Conservation (phyloP, 2,797 vertebrate species). For the Trichosurus vulpecula region DNA sequence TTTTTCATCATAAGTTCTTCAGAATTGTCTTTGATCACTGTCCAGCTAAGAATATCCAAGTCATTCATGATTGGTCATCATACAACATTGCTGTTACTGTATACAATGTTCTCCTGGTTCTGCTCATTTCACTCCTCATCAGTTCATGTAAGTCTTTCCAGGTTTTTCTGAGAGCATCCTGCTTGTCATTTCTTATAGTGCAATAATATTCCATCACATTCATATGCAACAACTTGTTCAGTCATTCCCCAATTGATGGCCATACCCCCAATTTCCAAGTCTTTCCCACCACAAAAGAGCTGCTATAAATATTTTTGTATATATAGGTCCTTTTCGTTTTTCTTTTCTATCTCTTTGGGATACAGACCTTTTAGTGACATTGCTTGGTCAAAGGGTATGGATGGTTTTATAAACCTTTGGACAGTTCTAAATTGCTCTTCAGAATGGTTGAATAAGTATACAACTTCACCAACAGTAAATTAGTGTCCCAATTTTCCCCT, state of each 20-base stretch:
- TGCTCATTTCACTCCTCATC: neutral
- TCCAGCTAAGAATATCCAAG: neutral
- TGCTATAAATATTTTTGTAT: neutral
- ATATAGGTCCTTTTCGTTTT: neutral
- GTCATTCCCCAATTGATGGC: neutral
- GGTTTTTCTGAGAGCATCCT: neutral
- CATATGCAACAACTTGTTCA: neutral
- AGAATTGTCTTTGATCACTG: neutral
- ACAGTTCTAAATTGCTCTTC: neutral
- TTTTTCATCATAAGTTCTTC: neutral
- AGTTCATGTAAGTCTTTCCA: neutral
- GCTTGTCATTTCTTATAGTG: neutral
- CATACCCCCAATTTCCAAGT: neutral
- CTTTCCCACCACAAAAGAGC: neutral
- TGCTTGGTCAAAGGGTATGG: neutral
- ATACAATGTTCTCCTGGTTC: neutral
- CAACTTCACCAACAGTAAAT: neutral
- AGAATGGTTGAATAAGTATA: neutral
- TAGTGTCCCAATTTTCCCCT: neutral
- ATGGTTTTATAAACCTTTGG: neutral
- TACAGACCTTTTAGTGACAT: neutral
- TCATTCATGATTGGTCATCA: neutral
- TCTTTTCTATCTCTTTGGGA: neutral
- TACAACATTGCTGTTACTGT: neutral
- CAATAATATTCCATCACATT: neutral